Conservation (phyloP, 2,888 invertebrate genomes). For the Mystacides longicornis region DNA sequence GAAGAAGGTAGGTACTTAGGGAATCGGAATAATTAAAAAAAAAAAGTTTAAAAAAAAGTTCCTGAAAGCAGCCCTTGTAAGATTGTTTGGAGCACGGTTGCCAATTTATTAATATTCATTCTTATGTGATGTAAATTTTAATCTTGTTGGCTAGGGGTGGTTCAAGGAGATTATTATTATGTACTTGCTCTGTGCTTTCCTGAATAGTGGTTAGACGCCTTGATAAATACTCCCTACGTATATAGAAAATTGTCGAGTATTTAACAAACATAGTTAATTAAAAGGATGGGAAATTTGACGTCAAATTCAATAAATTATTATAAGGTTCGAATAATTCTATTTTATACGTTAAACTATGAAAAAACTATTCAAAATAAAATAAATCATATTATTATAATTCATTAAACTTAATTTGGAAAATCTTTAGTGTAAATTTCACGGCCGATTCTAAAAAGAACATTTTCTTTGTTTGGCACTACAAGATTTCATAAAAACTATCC, state of each 20-base stretch:
- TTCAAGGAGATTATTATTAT: background rate
- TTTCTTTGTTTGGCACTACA: no score
- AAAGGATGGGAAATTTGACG: background rate
- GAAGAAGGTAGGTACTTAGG: no score
- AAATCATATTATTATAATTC: no score
- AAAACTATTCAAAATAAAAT: no score
- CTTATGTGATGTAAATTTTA: conserved; percentile 25
- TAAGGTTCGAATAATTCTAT: background rate
- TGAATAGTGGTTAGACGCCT: background rate
- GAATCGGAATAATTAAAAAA: no score
- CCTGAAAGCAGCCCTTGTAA: background rate
- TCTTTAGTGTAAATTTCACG: no score
- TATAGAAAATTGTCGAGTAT: background rate
- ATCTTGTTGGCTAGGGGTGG: conserved; percentile 11
- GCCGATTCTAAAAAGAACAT: no score
- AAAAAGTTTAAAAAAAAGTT: no score
- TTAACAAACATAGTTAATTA: background rate
- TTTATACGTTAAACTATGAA: background rate
- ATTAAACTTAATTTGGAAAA: no score
- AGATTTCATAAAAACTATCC: no score
- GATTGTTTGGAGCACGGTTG: conserved; percentile 2
- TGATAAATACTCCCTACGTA: background rate
- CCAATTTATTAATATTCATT: conserved; percentile 25
- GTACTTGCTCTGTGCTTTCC: background rate
- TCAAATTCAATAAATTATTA: background rate